A percentile compares a stretch with the other conserved stretches of the same genome.
phyloP scores from a whole-genome alignment of 2,113 vertebrate genomes.

The Oncorhynchus kisutch region DNA sequence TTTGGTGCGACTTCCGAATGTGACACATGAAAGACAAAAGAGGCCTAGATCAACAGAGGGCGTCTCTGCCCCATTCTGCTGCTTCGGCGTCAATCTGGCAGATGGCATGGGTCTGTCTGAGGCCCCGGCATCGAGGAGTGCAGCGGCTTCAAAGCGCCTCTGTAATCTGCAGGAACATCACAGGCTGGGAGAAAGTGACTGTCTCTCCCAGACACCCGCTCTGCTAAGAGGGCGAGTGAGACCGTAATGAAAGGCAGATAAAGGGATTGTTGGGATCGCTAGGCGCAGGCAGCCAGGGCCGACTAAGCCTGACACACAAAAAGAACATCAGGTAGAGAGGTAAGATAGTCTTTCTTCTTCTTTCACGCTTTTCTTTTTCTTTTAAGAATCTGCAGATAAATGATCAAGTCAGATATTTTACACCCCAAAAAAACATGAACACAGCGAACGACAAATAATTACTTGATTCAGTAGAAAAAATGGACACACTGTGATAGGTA shows the following conservation, averaged over 20 bases:
- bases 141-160: conserved; percentile 95
- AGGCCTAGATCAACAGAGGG: conserved; percentile 87
- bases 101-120: conserved; percentile 93
- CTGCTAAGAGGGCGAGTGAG: conserved; percentile 88
- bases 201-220: conserved; percentile 89
- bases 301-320: conserved; percentile 71
- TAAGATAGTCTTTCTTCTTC: conserved; percentile 41
- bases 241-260: conserved; percentile 99
- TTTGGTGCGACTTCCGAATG: conserved; percentile 83
- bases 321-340: conserved; percentile 63
- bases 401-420: conserved; percentile 51
- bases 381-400: conserved; percentile 63
- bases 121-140: conserved; percentile 86
- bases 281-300: conserved; percentile 62
- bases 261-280: conserved; percentile 77
- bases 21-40: conserved; percentile 92
- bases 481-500: conserved; percentile 30
- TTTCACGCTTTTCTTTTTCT: conserved; percentile 42
- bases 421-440: conserved; percentile 56
- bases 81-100: conserved; percentile 90
- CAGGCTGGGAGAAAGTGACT: conserved; percentile 95
- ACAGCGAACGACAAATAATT: conserved; percentile 55
- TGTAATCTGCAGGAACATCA: conserved; percentile 99
- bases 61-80: conserved; percentile 90
- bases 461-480: conserved; percentile 53